phyloP scores from a whole-genome alignment of 2,113 vertebrate species.

The Cairina moschata region DNA sequence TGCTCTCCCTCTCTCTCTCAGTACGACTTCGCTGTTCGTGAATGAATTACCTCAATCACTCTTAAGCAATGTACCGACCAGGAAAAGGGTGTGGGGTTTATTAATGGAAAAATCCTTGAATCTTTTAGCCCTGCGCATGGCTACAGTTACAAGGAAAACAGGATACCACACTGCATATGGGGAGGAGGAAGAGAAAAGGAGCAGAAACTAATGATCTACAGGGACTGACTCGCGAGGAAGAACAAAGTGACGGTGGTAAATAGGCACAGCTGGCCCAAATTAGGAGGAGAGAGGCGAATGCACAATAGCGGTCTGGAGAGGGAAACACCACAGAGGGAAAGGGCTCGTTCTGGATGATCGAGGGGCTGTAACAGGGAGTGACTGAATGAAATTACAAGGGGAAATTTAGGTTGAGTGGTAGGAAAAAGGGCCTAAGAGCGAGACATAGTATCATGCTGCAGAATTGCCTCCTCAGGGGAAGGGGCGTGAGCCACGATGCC shows the following conservation, averaged over 20 bases:
- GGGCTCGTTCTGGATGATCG: neutral
- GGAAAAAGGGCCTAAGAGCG: neutral
- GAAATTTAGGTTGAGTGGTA: neutral
- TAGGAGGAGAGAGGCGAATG: neutral
- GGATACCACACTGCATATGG: constrained; percentile 22
- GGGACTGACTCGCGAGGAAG: neutral
- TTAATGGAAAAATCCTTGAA: constrained; percentile 75
- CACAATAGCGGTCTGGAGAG: neutral
- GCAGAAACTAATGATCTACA: constrained; percentile 14
- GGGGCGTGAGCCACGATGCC: neutral
- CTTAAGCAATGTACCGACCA: constrained; percentile 58
- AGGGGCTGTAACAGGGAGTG: neutral
- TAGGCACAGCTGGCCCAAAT: neutral
- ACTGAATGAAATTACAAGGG: neutral
- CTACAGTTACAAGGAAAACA: constrained; percentile 67
- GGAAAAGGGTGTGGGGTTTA: constrained; percentile 69
- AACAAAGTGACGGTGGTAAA: neutral
- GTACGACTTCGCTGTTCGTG: constrained; percentile 36
- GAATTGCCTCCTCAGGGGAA: neutral
- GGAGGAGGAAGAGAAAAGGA: constrained; percentile 34
- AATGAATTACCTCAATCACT: constrained; percentile 74
- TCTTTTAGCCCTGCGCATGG: constrained; percentile 22
- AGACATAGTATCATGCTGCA: neutral
- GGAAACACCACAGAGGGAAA: neutral
- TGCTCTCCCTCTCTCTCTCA: neutral